Percentiles rank a stretch among this genome's conserved stretches.
Conservation (phyloP, 1,140 invertebrate species). For the Macrostomum lignano region DNA sequence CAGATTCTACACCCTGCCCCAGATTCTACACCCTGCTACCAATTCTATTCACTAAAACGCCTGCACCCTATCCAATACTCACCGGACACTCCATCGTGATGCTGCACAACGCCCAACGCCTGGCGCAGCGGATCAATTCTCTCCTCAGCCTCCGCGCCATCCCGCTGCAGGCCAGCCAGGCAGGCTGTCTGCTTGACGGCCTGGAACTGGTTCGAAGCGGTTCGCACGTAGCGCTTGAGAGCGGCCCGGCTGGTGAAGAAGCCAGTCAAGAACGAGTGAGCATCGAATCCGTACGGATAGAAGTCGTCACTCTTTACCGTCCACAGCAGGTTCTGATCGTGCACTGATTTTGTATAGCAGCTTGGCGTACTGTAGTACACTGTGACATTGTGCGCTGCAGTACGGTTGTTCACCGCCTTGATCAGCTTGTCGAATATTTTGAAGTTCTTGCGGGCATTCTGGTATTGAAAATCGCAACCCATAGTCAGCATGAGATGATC, state of each 20-base stretch:
- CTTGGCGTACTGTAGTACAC: slow-evolving; percentile 71
- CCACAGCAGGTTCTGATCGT: slow-evolving; percentile 37
- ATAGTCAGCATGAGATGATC: slow-evolving; percentile 60
- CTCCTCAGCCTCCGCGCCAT: background rate
- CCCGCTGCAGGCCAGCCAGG: no score
- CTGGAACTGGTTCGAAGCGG: slow-evolving; percentile 44
- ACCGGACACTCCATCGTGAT: slow-evolving; percentile 40
- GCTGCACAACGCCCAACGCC: slow-evolving; percentile 50
- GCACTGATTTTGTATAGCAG: slow-evolving; percentile 57
- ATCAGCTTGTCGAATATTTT: slow-evolving; percentile 64
- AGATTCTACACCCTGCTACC: no score
- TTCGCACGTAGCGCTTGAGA: slow-evolving; percentile 43
- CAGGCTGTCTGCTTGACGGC: slow-evolving; percentile 14
- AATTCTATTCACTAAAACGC: no score
- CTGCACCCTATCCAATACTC: no score
- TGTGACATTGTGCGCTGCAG: slow-evolving; percentile 38
- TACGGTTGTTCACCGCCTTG: slow-evolving; percentile 34
- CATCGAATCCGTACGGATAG: slow-evolving; percentile 59
- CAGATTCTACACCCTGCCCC: no score
- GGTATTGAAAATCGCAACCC: slow-evolving; percentile 71
- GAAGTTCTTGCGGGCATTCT: slow-evolving; percentile 50
- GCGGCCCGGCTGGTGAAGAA: slow-evolving; percentile 67
- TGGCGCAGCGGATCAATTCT: background rate
- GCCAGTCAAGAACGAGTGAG: slow-evolving; percentile 64
- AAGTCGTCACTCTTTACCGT: slow-evolving; percentile 53